Base-by-base conservation (phyloP, 1,140 invertebrate genomes). In the Augochlora pura region DNA sequence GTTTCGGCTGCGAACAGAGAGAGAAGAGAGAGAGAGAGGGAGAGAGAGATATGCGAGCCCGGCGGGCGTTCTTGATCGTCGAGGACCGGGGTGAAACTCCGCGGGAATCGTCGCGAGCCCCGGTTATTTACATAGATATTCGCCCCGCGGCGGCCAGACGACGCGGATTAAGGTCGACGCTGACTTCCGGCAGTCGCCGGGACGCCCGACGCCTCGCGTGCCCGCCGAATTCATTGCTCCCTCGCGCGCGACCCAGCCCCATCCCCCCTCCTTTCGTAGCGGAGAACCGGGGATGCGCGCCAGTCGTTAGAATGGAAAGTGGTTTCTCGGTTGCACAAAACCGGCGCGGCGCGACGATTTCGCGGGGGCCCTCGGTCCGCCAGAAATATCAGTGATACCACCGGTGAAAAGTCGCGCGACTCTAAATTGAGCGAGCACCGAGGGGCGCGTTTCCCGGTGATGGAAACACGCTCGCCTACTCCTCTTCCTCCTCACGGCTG, bases 71-170 rank as follows among this genome's bases (percentile, higher is more conserved):
- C 63, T 38, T 65, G 63, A 65, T 65, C 32, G 63, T 65, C 62
- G 32, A 39, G 32, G 62, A 39, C 18, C 21, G 38, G 63, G 21
- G 7, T n/a, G n/a, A n/a, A 23, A 23, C 38, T n/a, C 63, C 21
- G 38, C 38, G 63, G 63, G 38, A 65, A 46, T 14, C 59, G 70
- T 72, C 70, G 23, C 25, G n/a, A n/a, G 2, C 2, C 18, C 38
- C 59, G 25, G 21, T 63, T 73, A 73, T 73, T 73, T 73, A 49
- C 71, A 64, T 64, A 73, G 71, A 64, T 49, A 73, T 73, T 32
- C 38, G 38, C 38, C 63, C 63, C 38, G 12, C 38, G 63, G 32
- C 38, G 63, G 62, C 38, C 27, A 42, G 59, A 46, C 23, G 25
- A 14, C 54, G 70, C 12, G 71, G 60, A 73, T 73, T 73, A 73